Conservation (phyloP, 2,797 vertebrate genomes). For the Pelobates cultripes region DNA sequence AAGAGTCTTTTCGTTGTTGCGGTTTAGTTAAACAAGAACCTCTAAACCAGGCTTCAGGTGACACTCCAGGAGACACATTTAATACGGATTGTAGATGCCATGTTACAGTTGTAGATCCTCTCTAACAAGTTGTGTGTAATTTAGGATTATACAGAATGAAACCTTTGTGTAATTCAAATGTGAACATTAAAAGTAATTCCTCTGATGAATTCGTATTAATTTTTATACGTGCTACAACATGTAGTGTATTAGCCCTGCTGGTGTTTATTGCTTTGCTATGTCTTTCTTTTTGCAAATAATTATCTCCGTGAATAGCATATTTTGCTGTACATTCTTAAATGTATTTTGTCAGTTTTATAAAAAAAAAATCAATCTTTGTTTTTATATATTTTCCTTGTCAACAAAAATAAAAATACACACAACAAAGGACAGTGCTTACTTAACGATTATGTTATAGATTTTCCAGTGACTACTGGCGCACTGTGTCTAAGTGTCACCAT, state of each 20-base stretch:
- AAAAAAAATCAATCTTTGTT: constrained; percentile 59
- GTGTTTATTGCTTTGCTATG: constrained; percentile 1
- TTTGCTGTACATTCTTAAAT: constrained; percentile 63
- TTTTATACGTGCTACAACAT: constrained; percentile 51
- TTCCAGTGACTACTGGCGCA: constrained; percentile 2
- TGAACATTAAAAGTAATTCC: constrained; percentile 72
- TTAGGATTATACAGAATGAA: constrained; percentile 62
- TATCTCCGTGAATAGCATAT: constrained; percentile 61
- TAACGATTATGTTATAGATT: constrained; percentile 10
- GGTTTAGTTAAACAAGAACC: constrained; percentile 62
- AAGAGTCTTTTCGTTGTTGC: constrained; percentile 60
- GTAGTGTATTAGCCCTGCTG: background rate
- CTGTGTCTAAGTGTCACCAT: constrained; percentile 3
- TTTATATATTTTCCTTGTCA: constrained; percentile 26
- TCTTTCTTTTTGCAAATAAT: constrained; percentile 27
- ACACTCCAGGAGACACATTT: constrained; percentile 11
- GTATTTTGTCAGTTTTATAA: constrained; percentile 64
- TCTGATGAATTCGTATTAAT: constrained; percentile 61
- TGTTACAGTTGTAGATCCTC: constrained; percentile 66
- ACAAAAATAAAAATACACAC: background rate
- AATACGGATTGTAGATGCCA: constrained; percentile 59
- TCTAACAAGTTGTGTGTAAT: constrained; percentile 67
- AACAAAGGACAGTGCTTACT: background rate
- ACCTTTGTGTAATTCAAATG: constrained; percentile 69
- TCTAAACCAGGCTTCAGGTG: constrained; percentile 36